Percentiles rank a stretch among this genome's conserved stretches.
These are phyloP conservation scores for Sinocyclocheilus rhinocerous DNA, from an alignment of 2,113 vertebrate species.

Conservation along the genomic window DNA sequence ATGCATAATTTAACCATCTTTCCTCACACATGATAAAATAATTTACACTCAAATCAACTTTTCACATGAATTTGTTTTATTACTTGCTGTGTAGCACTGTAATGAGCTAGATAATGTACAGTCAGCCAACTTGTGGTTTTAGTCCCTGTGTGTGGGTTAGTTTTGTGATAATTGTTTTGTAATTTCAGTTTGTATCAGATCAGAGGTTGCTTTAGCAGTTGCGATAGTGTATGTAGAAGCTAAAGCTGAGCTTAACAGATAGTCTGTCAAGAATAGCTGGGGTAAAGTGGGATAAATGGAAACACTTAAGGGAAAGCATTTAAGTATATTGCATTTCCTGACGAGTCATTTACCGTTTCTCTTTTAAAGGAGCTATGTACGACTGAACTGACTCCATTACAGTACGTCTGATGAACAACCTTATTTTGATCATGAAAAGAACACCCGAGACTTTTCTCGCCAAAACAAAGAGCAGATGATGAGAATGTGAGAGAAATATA, in stretches of 20 bases:
- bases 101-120: neutral
- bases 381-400: neutral
- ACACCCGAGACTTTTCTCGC: neutral
- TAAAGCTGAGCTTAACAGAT: neutral
- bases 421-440: neutral
- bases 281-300: slow-evolving; percentile 5
- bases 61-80: neutral
- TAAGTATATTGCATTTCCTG: neutral
- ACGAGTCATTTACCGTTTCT: neutral
- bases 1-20: neutral
- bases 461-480: slow-evolving; percentile 10
- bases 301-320: neutral
- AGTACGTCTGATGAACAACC: neutral
- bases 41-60: neutral
- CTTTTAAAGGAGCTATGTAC: neutral
- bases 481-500: slow-evolving; percentile 8
- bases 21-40: neutral
- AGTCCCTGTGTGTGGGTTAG: neutral
- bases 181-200: neutral
- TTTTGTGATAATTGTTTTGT: neutral
- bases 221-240: neutral
- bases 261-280: neutral
- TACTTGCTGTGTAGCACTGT: neutral
- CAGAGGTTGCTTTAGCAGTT: neutral
- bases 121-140: neutral